Base-by-base conservation (phyloP, 2,888 invertebrate genomes). In the Eupsilia transversa region DNA sequence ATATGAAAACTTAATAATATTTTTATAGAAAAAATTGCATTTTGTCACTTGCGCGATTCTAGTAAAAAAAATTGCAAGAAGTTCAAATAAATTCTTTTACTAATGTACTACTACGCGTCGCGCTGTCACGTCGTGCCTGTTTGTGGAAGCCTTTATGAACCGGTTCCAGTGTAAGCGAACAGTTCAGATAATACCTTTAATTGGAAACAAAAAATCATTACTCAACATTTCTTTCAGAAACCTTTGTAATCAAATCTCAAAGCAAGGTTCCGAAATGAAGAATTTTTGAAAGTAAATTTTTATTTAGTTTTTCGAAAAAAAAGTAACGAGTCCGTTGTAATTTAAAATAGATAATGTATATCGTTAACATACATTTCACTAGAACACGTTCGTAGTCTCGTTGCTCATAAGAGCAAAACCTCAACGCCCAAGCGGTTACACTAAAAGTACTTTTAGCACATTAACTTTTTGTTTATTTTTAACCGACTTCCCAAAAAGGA, bases 301-400 rank as follows among this genome's bases (percentile, higher is more conserved):
- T 2, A 41, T 59, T 65, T 41, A n/a, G 1, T 20, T 33, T 20
- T 20, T 27, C 12, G 20, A 72, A 57, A 72, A 66, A 27, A 67
- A 27, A 2, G 4, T 41, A 63, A 72, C n/a, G n/a, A 80, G 72
- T 49, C 49, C 49, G 52, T 10, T 61, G 72, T 68, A 78, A 75
- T 86, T 86, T 75, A 80, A 83, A 81, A 81, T 57, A 72, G 65
- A 87, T 86, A 83, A 78, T 43, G 79, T 69, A 84, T 77, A 67
- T n/a, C 52, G 61, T 86, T 86, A 84, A 75, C 86, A 84, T 49
- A 79, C 70, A 79, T 72, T 84, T 79, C 23, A 49, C 38, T 71
- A 52, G 12, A 35, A 63, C n/a, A 56, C 64, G 56, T 59, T 54
- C 12, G 35, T 52, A 70, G 46, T 73, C 68, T 82, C 30, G 23